Evolutionary conservation across 1,140 invertebrate genomes (phyloP), one percentile per base, ranked within the genome.

Genomic region (Macrocentrus cingulum): DNA sequence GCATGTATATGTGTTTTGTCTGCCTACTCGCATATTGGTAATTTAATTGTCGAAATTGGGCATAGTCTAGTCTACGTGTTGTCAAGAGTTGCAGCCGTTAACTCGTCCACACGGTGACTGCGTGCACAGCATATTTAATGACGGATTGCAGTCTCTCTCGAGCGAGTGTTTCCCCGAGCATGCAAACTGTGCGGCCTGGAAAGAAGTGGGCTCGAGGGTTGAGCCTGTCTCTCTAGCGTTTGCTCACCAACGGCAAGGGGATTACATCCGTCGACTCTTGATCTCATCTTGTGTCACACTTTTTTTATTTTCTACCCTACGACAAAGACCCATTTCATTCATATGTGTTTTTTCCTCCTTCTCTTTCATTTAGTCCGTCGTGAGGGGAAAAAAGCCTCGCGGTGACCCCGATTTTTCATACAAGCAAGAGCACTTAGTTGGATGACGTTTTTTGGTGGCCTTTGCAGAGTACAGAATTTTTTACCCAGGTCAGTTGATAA

Each of bases 121-220:
- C 56, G 56, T 58, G 56, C 15, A 42, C 3, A 3, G 56, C 36
- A 58, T 58, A 58, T 58, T 58, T 58, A 58, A 58, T 58, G 50
- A 42, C n/a, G 11, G 25, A 54, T 25, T 15, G 45, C 36, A 13
- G 19, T 9, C 39, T 25, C 22, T 41, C 29, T 51, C 16, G 3
- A 22, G 23, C 37, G 20, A 58, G 48, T 44, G 20, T 51, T 58
- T 45, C 29, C 45, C 41, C 46, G 23, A 58, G 46, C 56, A 23
- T 44, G 20, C 11, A 34, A 58, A 39, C 4, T 11, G 36, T 45
- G 56, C 42, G 48, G 25, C 25, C 20, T 50, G 22, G 36, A 57
- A 57, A 42, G 45, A 50, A 57, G 55, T 56, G 37, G 37, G 36
- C 48, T 50, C 32, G 39, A 19, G 25, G 25, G 16, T 37, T 23